phyloP scores from a whole-genome alignment of 1,140 invertebrate genomes.

The Drosophila chauvacae region DNA sequence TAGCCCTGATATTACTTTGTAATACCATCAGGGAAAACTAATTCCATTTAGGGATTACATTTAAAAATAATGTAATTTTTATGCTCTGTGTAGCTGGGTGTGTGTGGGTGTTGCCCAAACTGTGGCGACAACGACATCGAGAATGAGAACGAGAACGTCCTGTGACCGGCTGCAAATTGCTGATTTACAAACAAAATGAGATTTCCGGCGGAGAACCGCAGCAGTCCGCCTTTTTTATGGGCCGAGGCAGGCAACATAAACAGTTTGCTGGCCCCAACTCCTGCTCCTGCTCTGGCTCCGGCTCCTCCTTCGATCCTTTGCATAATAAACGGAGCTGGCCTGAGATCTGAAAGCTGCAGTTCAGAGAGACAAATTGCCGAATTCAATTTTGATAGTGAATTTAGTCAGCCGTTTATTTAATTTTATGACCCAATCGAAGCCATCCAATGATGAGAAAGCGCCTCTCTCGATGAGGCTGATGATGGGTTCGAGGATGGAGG shows the following conservation, averaged over 20 bases:
- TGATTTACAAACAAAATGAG: constrained; percentile 83
- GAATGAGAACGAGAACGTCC: constrained; percentile 53
- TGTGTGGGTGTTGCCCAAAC: constrained; percentile 14
- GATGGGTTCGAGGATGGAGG: not conserved
- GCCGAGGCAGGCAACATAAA: constrained; percentile 53
- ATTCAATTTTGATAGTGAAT: constrained; percentile 80
- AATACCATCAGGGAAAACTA: too few relatives aligned
- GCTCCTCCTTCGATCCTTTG: constrained; percentile 41
- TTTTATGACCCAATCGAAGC: constrained; percentile 68
- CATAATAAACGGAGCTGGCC: constrained; percentile 63
- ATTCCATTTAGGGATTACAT: not conserved
- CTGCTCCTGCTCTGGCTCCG: not conserved
- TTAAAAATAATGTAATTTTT: constrained; percentile 4
- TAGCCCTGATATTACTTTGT: not conserved
- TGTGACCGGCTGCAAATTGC: constrained; percentile 75
- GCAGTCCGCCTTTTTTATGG: constrained; percentile 61
- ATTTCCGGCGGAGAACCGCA: constrained; percentile 62
- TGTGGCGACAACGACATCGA: constrained; percentile 59
- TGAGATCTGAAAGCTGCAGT: constrained; percentile 17
- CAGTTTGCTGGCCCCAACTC: constrained; percentile 45
- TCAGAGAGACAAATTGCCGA: constrained; percentile 75
- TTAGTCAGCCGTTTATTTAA: constrained; percentile 76
- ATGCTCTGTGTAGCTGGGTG: constrained; percentile 4
- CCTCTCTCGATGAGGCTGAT: not conserved
- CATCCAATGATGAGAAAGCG: constrained; percentile 24